Conservation (phyloP, 1,140 invertebrate species). For the Thaumetopoea pityocampa region DNA sequence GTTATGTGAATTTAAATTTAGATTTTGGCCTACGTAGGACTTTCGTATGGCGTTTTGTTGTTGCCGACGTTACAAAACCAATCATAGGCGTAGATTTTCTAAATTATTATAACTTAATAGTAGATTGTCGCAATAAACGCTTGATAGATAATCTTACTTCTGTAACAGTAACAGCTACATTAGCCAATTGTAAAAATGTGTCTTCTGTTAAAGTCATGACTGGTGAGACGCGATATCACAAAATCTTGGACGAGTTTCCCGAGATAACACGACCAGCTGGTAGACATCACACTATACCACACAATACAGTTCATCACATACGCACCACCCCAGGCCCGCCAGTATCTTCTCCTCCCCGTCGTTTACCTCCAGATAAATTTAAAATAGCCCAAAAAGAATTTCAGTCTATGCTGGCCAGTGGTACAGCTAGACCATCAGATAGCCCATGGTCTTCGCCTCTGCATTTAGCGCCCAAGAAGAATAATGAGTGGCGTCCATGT, state of each 20-base stretch:
- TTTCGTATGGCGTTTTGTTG: background rate
- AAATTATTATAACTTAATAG: slow-evolving; percentile 1
- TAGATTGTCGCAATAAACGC: background rate
- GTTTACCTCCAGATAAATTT: background rate
- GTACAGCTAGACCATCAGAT: background rate
- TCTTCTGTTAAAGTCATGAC: background rate
- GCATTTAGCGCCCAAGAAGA: background rate
- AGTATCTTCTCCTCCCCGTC: slow-evolving; percentile 3
- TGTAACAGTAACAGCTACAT: background rate
- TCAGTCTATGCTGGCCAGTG: background rate
- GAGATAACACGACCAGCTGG: slow-evolving; percentile 6
- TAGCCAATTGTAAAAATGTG: too few relatives aligned
- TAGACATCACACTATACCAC: background rate
- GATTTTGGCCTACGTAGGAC: background rate
- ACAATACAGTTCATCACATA: slow-evolving; percentile 5
- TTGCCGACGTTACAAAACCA: slow-evolving; percentile 4
- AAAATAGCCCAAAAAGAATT: slow-evolving; percentile 5
- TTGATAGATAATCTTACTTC: background rate
- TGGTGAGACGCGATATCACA: background rate
- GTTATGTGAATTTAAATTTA: background rate
- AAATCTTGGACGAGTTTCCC: background rate
- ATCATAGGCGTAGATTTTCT: slow-evolving; percentile 10
- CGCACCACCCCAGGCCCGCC: slow-evolving; percentile 9
- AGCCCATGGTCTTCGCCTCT: background rate
- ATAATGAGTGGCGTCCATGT: background rate